phyloP scores from a whole-genome alignment of 2,888 invertebrate species.

The Drosophila buzzatii region DNA sequence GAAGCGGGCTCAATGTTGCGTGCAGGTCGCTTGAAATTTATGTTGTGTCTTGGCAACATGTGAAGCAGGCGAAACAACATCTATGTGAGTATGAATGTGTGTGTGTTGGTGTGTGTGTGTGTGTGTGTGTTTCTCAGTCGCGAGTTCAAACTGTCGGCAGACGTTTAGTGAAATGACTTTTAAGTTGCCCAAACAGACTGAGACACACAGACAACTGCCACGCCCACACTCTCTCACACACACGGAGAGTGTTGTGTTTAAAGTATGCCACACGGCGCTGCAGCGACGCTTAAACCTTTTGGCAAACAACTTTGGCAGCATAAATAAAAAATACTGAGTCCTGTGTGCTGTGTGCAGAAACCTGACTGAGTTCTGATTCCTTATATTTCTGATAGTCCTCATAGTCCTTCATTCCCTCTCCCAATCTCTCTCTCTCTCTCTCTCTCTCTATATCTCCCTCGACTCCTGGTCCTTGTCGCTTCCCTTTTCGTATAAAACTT shows the following conservation, averaged over 20 bases:
- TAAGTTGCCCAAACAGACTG: slow-evolving; percentile 65
- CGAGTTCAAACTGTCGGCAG: slow-evolving; percentile 69
- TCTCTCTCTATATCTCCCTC: background rate
- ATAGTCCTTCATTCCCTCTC: background rate
- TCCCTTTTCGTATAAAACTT: slow-evolving; percentile 60
- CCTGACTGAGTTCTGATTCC: slow-evolving; percentile 18
- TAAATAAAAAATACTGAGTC: slow-evolving; percentile 72
- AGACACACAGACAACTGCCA: slow-evolving; percentile 36
- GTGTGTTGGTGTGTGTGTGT: slow-evolving; percentile 9
- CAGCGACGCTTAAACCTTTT: slow-evolving; percentile 76
- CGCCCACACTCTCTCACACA: slow-evolving; percentile 35
- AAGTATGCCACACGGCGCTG: slow-evolving; percentile 71
- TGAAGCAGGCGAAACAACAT: slow-evolving; percentile 42
- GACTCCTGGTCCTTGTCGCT: slow-evolving; percentile 26
- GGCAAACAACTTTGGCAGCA: slow-evolving; percentile 80
- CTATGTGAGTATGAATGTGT: background rate
- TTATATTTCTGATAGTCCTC: slow-evolving; percentile 9
- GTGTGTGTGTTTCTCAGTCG: slow-evolving; percentile 8
- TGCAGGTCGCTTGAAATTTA: slow-evolving; percentile 71
- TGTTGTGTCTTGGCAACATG: slow-evolving; percentile 79
- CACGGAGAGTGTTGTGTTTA: slow-evolving; percentile 63
- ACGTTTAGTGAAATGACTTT: slow-evolving; percentile 79
- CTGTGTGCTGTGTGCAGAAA: slow-evolving; percentile 20
- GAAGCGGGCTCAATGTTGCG: slow-evolving; percentile 49
- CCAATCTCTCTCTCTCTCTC: too few relatives aligned